Evolutionary conservation across 1,140 invertebrate genomes (phyloP).

Genomic region (Diorhabda sublineata): DNA sequence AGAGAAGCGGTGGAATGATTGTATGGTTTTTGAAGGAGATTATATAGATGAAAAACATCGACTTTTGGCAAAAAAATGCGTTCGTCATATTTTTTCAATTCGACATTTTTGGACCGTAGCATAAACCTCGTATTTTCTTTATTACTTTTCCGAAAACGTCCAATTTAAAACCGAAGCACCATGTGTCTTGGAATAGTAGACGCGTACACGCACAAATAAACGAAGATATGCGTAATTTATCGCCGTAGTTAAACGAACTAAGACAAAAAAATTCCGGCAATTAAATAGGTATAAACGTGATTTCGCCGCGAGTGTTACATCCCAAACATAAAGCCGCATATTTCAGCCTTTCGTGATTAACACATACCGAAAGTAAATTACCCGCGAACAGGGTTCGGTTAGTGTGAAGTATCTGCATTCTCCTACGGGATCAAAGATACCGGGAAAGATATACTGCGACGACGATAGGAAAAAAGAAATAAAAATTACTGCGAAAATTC

Average conservation of each 20-base stretch:
- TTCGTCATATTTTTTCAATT: too few species aligned
- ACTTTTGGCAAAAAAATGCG: too few species aligned
- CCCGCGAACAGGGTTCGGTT: constrained; percentile 30
- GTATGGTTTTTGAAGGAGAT: too few species aligned
- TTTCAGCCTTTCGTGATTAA: constrained; percentile 31
- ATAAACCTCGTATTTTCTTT: too few species aligned
- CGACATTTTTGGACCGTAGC: too few species aligned
- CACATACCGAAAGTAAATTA: constrained; percentile 35
- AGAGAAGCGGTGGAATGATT: too few species aligned
- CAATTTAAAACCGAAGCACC: background rate
- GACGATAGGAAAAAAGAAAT: constrained; percentile 26
- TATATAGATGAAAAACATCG: too few species aligned
- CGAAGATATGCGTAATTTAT: background rate
- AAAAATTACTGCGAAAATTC: constrained; percentile 14
- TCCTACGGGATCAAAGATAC: constrained; percentile 28
- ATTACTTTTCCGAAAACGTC: background rate
- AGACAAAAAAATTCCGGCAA: background rate
- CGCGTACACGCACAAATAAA: background rate
- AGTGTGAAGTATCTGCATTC: constrained; percentile 35
- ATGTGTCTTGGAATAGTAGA: background rate
- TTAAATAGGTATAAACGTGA: constrained; percentile 1
- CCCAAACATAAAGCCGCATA: constrained; percentile 20
- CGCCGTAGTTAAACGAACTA: constrained; percentile 2
- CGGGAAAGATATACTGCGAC: constrained; percentile 27
- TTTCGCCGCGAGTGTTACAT: background rate